Evolutionary conservation across 2,888 invertebrate species (phyloP), one percentile per base, ranked within the genome.

Genomic region (Leptopilina myrica): DNA sequence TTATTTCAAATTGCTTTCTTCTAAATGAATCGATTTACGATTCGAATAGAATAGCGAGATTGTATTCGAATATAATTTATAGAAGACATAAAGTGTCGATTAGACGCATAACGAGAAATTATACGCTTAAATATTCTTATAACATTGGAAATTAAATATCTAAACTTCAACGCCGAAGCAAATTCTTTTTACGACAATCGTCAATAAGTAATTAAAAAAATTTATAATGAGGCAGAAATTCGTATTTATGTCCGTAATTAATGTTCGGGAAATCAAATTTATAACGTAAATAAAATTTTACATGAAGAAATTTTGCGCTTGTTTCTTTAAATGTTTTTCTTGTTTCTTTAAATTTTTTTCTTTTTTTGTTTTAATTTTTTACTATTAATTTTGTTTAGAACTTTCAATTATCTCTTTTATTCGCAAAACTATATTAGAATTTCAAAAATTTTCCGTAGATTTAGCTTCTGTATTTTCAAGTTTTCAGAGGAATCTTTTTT

Each of bases 41-140:
- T 59, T 59, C n/a, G 59, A 59, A 59, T 59, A 59, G 59, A 59
- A 59, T 59, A 59, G 59, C 59, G 59, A 59, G 59, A 59, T 59
- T 59, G 59, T 59, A 59, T 59, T 59, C 59, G 43, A n/a, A n/a
- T 15, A 59, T n/a, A 26, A 26, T 26, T 64, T 26, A 64, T 11
- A 26, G 33, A 64, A 26, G 8, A 9, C 33, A 26, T 64, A 26
- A 64, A 64, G 11, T 9, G 2, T 20, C 64, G 20, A 33, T 67
- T 49, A 15, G 20, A 2, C 43, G 67, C 12, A 49, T 12, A 67
- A 67, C 49, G 20, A 12, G 6, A 46, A 49, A 20, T 20, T 6
- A 20, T 20, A 12, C 11, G 49, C 46, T 67, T 67, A 43, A 20
- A 49, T 33, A 12, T 43, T 20, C 49, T 33, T 33, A 33, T 33